Evolutionary conservation across 2,113 vertebrate species (phyloP), one percentile per base, ranked within the genome.

Genomic region (Pelusios castaneus): DNA sequence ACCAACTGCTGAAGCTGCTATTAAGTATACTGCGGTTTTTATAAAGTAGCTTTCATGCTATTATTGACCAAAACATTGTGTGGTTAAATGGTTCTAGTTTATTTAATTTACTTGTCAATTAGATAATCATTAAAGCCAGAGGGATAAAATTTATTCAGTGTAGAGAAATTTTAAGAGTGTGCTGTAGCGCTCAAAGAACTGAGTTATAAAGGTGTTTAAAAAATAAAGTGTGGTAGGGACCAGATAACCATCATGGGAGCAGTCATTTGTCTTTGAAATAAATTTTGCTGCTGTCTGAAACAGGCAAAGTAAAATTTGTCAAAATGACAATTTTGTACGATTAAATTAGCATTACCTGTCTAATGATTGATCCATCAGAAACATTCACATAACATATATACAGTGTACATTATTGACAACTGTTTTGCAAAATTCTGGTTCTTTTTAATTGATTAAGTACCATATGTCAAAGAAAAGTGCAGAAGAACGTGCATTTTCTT

Each of bases 71-170:
- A 91, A 96, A 89, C 84, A 75, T 51, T 88, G 27, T 87, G 55
- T 92, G 63, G 67, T 89, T 97, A 96, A 96, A 54, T 95, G 34
- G 87, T 84, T 94, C 80, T 16, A 86, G 38, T 79, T 96, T 88
- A 85, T 94, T 91, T 51, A 90, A 90, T 94, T 96, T 96, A 3
- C 73, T 89, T 96, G 38, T 94, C 82, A 94, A 45, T 96, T 89
- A 96, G 34, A 47, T 52, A 93, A 51, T 60, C 49, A 10, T 93
- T 95, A n/a, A 93, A 95, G 82, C 84, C 85, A 91, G 88, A 95
- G 89, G 51, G 91, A 78, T 25, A 96, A 96, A 95, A 89, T 89
- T 52, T 70, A 52, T 14, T 49, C 58, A 89, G 85, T 34, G 11
- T 82, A 94, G 85, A 94, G 70, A 94, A 78, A 92, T 70, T 29